These are phyloP conservation scores for Cheilosia soror DNA, from an alignment of 2,888 invertebrate genomes.

Conservation along the genomic window DNA sequence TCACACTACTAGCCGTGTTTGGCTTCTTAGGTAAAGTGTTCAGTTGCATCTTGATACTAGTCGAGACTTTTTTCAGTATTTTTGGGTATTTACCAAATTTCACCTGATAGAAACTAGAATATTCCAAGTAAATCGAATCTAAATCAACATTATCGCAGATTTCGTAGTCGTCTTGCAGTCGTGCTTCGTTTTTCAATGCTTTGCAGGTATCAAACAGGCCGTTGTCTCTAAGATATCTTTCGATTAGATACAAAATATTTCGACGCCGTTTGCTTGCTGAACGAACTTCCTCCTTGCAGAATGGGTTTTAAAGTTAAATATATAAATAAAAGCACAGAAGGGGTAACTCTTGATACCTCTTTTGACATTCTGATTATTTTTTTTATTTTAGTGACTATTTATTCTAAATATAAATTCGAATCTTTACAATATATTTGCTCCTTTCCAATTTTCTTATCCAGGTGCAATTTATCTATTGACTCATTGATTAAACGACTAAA, in stretches of 20 bases:
- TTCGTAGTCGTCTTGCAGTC: slow-evolving; percentile 87
- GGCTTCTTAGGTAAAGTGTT: slow-evolving; percentile 41
- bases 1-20: slow-evolving; percentile 17
- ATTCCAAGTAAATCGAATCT: slow-evolving; percentile 94
- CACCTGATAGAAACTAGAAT: slow-evolving; percentile 92
- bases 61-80: slow-evolving; percentile 86
- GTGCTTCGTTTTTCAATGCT: slow-evolving; percentile 89
- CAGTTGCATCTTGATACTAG: slow-evolving; percentile 57
- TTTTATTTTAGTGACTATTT: background rate
- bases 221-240: slow-evolving; percentile 88
- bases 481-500: slow-evolving; percentile 21
- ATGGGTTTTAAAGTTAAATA: background rate
- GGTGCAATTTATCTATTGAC: slow-evolving; percentile 46
- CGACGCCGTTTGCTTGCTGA: slow-evolving; percentile 82
- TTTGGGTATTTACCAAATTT: slow-evolving; percentile 94
- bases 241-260: slow-evolving; percentile 87
- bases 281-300: slow-evolving; percentile 79
- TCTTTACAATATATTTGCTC: background rate
- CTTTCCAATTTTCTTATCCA: slow-evolving; percentile 23
- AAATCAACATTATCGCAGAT: slow-evolving; percentile 97
- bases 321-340: background rate
- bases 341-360: background rate
- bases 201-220: slow-evolving; percentile 88
- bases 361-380: background rate
- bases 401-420: background rate